Conservation (phyloP, 2,888 invertebrate species). For the Clitarchus hookeri region DNA sequence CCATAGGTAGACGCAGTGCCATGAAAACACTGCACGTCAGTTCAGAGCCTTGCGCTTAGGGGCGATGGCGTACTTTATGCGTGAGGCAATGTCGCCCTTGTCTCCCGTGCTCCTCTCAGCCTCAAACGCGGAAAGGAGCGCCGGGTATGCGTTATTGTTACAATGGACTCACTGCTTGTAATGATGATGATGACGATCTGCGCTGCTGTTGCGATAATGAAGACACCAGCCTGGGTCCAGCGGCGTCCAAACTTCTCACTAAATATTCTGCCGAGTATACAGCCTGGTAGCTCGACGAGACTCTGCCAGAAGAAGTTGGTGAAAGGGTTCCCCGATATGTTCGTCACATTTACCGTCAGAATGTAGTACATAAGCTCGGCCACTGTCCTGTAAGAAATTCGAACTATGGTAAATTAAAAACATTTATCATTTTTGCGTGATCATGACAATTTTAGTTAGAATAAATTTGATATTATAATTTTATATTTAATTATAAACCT, state of each 20-base stretch:
- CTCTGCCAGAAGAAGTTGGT: slow-evolving; percentile 67
- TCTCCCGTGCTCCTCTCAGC: too few relatives aligned
- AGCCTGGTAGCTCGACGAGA: slow-evolving; percentile 66
- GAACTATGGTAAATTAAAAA: background rate
- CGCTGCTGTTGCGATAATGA: slow-evolving; percentile 53
- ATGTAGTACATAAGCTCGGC: slow-evolving; percentile 59
- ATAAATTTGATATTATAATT: too few relatives aligned
- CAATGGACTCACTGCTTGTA: slow-evolving; percentile 51
- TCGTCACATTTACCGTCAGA: slow-evolving; percentile 59
- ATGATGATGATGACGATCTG: slow-evolving; percentile 55
- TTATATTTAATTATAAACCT: too few relatives aligned
- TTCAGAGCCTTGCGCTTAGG: too few relatives aligned
- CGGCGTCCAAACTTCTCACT: slow-evolving; percentile 61
- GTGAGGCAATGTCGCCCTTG: too few relatives aligned
- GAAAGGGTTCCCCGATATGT: slow-evolving; percentile 66
- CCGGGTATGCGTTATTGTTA: too few relatives aligned
- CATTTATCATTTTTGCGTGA: too few relatives aligned
- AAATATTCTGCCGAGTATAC: slow-evolving; percentile 60
- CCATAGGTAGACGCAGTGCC: too few relatives aligned
- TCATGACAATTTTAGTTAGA: too few relatives aligned
- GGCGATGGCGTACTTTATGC: too few relatives aligned
- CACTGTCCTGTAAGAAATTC: slow-evolving; percentile 54
- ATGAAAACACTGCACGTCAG: too few relatives aligned
- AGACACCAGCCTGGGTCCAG: slow-evolving; percentile 57
- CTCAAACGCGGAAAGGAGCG: too few relatives aligned